Evolutionary conservation across 2,113 vertebrate species (phyloP).

Genomic region (Podarcis cretensis): DNA sequence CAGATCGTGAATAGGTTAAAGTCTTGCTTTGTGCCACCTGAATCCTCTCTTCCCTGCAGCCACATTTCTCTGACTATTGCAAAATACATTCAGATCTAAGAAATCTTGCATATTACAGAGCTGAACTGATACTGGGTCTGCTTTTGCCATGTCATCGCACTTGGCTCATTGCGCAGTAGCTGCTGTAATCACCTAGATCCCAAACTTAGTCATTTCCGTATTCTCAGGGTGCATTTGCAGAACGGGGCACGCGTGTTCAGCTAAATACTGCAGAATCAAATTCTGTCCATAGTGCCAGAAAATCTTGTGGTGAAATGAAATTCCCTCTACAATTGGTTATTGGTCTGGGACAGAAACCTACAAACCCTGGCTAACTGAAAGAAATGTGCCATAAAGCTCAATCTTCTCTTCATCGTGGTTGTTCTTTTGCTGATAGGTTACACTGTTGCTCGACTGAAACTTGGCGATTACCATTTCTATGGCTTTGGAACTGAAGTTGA

Average conservation of each 20-base stretch:
- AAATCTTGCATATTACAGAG: background rate
- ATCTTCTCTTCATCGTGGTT: background rate
- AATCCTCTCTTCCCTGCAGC: background rate
- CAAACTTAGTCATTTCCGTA: background rate
- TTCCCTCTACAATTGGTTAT: background rate
- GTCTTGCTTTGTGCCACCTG: background rate
- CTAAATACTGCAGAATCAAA: background rate
- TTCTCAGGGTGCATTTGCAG: background rate
- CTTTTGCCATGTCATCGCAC: too few relatives aligned
- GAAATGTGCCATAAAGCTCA: background rate
- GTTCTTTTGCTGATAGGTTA: conserved; percentile 82
- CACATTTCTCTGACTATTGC: background rate
- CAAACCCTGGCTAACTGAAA: background rate
- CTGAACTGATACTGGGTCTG: background rate
- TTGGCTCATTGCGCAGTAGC: background rate
- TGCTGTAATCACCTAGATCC: background rate
- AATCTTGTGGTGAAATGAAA: background rate
- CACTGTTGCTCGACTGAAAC: conserved; percentile 94
- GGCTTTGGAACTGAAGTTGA: conserved; percentile 96
- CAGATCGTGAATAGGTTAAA: background rate
- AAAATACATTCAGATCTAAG: background rate
- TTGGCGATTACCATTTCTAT: conserved; percentile 98
- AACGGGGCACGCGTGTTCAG: background rate
- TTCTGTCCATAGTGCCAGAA: background rate
- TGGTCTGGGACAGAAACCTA: background rate